Percentiles rank a stretch among this genome's conserved stretches.
These are phyloP conservation scores for Istiophorus platypterus DNA, from an alignment of 2,113 vertebrate species.

Conservation along the genomic window DNA sequence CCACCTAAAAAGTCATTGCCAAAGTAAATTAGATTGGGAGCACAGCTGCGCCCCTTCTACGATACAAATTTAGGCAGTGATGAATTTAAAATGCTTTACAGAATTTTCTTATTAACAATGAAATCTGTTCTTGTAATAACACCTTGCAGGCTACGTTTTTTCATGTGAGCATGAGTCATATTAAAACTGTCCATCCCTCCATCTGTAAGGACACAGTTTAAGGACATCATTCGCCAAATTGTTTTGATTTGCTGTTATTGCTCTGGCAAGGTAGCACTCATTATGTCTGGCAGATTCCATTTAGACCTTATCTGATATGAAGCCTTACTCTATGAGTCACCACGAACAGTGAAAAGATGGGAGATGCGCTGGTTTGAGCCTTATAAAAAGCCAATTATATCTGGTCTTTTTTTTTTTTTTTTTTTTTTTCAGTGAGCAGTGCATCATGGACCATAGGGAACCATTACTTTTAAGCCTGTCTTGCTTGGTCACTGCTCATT, in stretches of 20 bases:
- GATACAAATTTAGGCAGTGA: background rate
- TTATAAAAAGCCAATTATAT: conserved; percentile 75
- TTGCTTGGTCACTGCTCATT: conserved; percentile 60
- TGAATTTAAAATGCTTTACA: conserved; percentile 22
- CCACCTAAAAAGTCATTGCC: conserved; percentile 12
- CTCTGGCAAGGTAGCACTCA: conserved; percentile 55
- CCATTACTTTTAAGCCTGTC: conserved; percentile 59
- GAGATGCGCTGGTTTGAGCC: conserved; percentile 48
- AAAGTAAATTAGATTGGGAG: conserved; percentile 13
- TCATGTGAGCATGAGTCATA: conserved; percentile 40
- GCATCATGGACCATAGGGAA: conserved; percentile 58
- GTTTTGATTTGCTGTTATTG: conserved; percentile 76
- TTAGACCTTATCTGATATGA: conserved; percentile 70
- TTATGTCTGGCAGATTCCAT: conserved; percentile 74
- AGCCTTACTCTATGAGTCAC: conserved; percentile 62
- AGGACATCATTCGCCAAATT: conserved; percentile 63
- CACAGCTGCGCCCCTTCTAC: conserved; percentile 11
- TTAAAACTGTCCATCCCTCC: conserved; percentile 44
- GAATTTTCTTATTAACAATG: conserved; percentile 51
- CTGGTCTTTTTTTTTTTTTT: conserved; percentile 51
- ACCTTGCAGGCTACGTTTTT: conserved; percentile 36
- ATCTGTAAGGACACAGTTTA: conserved; percentile 62
- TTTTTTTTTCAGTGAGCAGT: conserved; percentile 27
- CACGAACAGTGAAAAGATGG: conserved; percentile 45
- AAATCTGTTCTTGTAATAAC: conserved; percentile 43